Base-by-base conservation (phyloP, 2,113 vertebrate genomes). In the Nettapus auritus region DNA sequence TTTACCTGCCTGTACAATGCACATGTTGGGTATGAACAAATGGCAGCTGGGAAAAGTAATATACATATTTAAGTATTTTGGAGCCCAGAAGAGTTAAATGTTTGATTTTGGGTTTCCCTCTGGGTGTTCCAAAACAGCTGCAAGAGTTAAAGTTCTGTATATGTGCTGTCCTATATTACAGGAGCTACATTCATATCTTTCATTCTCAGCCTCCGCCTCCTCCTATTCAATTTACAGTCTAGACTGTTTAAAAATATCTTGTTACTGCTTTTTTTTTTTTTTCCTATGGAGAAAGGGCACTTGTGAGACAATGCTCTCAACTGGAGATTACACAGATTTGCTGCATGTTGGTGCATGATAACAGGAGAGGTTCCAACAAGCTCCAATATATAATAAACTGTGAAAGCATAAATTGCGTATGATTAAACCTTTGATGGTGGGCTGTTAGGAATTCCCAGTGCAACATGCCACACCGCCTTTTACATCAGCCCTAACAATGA, bases 361-460 rank as follows among this genome's bases (percentile, higher is more conserved):
- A 78, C 84, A 91, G 71, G 79, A 94, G 79, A 96, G 82, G 78
- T 59, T 94, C 86, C 84, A 96, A 75, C 81, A 82, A 83, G 94
- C 90, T 82, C 90, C 87, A 71, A 68, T 95, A 74, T 38, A 57
- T 74, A 96, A 96, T 83, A 95, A 96, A 88, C 87, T 63, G 29
- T 34, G 25, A 88, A 91, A 82, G 66, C 91, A 96, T 68, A 95
- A 96, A 96, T 91, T 96, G 91, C 82, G 48, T 82, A 8, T 89
- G 92, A 97, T 95, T 89, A 96, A 94, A 93, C 83, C 93, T 96
- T 94, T 94, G 95, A 88, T 94, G 96, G 92, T 94, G 91, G 94
- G 92, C 89, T 96, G 86, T 55, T 69, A 94, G 96, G 93, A 96
- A 90, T 90, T 96, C 96, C 93, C 88, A 96, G 77, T 69, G 77